Evolutionary conservation across 53 echinoderm and acorn worm species (phyloP).

Genomic region (Echinarachnius parma): DNA sequence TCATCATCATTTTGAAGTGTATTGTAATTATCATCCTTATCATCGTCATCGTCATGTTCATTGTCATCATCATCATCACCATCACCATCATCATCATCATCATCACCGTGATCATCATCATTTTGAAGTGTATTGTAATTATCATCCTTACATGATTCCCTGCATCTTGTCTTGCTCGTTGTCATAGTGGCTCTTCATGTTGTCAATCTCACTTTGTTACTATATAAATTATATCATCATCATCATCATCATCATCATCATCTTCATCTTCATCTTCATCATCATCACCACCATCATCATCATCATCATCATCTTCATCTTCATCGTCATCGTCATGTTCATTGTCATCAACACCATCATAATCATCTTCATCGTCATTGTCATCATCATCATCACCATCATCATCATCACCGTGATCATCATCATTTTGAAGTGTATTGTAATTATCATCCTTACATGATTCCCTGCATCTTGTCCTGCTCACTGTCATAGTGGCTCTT

Average conservation of each 20-base stretch:
- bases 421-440: too few relatives aligned
- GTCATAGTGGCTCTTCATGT: conserved; percentile 69
- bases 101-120: neutral
- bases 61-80: conserved; percentile 11
- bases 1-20: neutral
- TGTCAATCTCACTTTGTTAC: conserved; percentile 52
- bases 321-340: neutral
- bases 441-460: too few relatives aligned
- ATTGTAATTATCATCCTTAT: neutral
- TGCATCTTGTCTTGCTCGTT: conserved; percentile 70
- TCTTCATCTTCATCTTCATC: conserved; percentile 2
- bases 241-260: conserved; percentile 16
- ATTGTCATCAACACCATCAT: neutral
- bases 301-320: neutral
- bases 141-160: conserved; percentile 74
- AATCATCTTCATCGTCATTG: neutral
- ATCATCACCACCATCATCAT: neutral
- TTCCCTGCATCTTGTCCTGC: too few relatives aligned
- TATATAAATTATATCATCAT: too few relatives aligned
- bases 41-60: conserved; percentile 17
- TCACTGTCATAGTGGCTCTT: too few relatives aligned
- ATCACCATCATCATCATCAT: conserved; percentile 26
- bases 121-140: neutral
- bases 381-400: neutral
- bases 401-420: neutral